phyloP scores from a whole-genome alignment of 2,888 invertebrate species.

The Fragum whitleyi region DNA sequence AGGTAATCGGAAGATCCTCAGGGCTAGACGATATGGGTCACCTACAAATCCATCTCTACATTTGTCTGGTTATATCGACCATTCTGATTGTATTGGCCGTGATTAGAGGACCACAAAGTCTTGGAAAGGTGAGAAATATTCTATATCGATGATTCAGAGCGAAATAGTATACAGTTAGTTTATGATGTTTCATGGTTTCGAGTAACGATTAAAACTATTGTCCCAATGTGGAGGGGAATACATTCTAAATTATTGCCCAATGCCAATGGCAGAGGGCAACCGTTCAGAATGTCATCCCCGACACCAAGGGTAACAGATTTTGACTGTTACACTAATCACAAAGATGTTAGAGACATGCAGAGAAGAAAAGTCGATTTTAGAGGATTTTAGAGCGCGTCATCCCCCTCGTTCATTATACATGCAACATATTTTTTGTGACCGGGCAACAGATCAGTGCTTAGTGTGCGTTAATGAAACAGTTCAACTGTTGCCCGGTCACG shows the following conservation, averaged over 20 bases:
- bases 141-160: background rate
- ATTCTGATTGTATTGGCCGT: slow-evolving; percentile 31
- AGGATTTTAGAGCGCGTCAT: no score
- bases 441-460: no score
- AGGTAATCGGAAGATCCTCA: slow-evolving; percentile 17
- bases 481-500: no score
- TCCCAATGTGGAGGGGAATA: background rate
- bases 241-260: background rate
- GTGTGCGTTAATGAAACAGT: no score
- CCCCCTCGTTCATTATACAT: no score
- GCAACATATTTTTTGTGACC: no score
- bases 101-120: slow-evolving; percentile 27
- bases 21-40: slow-evolving; percentile 28
- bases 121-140: slow-evolving; percentile 34
- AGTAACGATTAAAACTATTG: background rate
- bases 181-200: background rate
- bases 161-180: background rate
- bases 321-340: no score
- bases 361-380: no score
- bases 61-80: slow-evolving; percentile 12
- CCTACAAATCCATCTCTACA: slow-evolving; percentile 25
- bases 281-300: no score
- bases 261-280: background rate
- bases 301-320: no score
- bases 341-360: no score